Percentiles rank a stretch among this genome's conserved stretches.
Evolutionary conservation across 2,888 invertebrate genomes (phyloP).

Genomic region (Oscheius sp.): DNA sequence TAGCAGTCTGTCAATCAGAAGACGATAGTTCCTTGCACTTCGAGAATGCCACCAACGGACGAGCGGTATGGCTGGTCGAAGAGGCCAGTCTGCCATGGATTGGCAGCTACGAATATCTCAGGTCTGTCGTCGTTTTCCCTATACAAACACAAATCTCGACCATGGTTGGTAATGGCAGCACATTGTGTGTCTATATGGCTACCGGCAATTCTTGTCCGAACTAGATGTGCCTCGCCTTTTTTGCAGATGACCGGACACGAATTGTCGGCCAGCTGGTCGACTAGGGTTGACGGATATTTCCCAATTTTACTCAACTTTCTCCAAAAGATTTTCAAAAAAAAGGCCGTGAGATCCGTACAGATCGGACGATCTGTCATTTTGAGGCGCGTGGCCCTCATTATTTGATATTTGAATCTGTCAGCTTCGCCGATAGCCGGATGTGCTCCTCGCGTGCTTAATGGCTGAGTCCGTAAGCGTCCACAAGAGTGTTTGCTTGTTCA

Average conservation of each 20-base stretch:
- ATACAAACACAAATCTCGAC: background rate
- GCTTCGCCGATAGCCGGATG: slow-evolving; percentile 17
- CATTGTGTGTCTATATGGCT: background rate
- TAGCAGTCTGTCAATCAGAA: slow-evolving; percentile 34
- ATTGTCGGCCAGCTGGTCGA: background rate
- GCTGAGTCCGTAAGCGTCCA: slow-evolving; percentile 28
- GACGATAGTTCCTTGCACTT: slow-evolving; percentile 53
- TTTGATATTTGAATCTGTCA: slow-evolving; percentile 21
- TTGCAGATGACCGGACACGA: slow-evolving; percentile 27
- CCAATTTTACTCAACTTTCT: too few relatives aligned
- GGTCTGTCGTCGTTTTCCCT: slow-evolving; percentile 40
- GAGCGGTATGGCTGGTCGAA: slow-evolving; percentile 57
- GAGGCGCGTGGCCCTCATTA: background rate
- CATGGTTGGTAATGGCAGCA: too few relatives aligned
- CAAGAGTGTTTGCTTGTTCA: slow-evolving; percentile 36
- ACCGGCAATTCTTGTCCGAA: background rate
- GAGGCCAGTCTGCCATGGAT: slow-evolving; percentile 58
- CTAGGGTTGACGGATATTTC: too few relatives aligned
- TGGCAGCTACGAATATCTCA: slow-evolving; percentile 61
- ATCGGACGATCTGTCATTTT: slow-evolving; percentile 18
- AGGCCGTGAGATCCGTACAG: slow-evolving; percentile 3
- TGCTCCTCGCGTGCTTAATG: slow-evolving; percentile 31
- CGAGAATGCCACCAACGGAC: slow-evolving; percentile 45
- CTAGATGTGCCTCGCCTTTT: slow-evolving; percentile 18
- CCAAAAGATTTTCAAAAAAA: too few relatives aligned